Conservation (phyloP, 2,888 invertebrate genomes). For the Rhopalosiphum nymphaeae region DNA sequence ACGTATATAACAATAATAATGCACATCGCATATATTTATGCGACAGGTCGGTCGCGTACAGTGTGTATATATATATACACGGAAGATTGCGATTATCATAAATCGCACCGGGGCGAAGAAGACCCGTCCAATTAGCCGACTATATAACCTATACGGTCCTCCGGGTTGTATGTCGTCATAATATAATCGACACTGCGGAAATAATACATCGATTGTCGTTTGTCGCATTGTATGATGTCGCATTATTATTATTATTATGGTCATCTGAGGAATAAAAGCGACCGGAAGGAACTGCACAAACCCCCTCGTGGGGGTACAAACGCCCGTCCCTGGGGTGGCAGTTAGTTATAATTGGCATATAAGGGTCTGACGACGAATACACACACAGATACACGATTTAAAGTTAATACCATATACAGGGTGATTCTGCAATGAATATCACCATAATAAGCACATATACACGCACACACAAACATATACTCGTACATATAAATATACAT, state of each 20-base stretch:
- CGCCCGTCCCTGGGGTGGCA: conserved; percentile 61
- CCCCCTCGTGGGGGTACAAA: conserved; percentile 2
- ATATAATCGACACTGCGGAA: conserved; percentile 40
- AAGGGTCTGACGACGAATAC: conserved; percentile 39
- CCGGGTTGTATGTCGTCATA: conserved; percentile 14
- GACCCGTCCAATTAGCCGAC: conserved; percentile 55
- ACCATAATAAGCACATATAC: background rate
- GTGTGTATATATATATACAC: background rate
- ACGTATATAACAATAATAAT: background rate
- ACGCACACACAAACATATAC: background rate
- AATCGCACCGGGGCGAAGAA: conserved; percentile 37
- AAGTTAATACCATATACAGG: conserved; percentile 41
- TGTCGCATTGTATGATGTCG: conserved; percentile 24
- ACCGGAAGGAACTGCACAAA: conserved; percentile 52
- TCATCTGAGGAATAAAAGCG: conserved; percentile 51
- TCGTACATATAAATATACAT: background rate
- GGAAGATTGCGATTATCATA: conserved; percentile 52
- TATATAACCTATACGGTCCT: conserved; percentile 3
- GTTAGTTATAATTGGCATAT: conserved; percentile 65
- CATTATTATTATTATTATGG: conserved; percentile 26
- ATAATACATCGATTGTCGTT: conserved; percentile 65
- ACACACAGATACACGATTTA: conserved; percentile 4
- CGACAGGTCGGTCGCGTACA: background rate
- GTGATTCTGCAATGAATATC: background rate
- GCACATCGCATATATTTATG: background rate